Conservation (phyloP, 2,797 vertebrate species). For the Liasis olivaceus region DNA sequence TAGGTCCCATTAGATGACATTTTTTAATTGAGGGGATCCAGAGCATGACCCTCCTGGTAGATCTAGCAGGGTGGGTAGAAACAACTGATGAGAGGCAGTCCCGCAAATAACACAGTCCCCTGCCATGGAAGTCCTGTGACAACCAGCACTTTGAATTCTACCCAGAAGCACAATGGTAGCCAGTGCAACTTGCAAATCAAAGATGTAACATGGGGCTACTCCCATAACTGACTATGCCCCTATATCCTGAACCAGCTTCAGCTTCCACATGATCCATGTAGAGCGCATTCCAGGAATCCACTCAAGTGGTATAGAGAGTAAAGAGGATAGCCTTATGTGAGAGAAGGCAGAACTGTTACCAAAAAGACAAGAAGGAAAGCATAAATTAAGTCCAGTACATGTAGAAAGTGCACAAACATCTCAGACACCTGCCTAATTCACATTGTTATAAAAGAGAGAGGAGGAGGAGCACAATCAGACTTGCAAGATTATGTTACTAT, state of each 20-base stretch:
- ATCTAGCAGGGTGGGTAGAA: neutral
- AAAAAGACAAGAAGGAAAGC: too few relatives aligned
- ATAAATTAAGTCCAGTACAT: too few relatives aligned
- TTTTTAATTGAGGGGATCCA: neutral
- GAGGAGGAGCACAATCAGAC: too few relatives aligned
- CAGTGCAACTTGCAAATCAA: neutral
- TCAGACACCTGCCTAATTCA: too few relatives aligned
- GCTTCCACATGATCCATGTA: neutral
- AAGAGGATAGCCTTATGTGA: too few relatives aligned
- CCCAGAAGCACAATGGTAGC: neutral
- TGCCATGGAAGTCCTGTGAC: neutral
- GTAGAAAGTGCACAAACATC: too few relatives aligned
- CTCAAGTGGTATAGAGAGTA: neutral
- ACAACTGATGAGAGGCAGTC: neutral
- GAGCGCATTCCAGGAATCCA: neutral
- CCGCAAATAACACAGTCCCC: neutral
- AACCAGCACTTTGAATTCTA: neutral
- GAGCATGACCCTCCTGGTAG: neutral
- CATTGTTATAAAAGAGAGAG: too few relatives aligned
- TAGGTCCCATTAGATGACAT: too few relatives aligned
- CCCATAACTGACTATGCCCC: neutral
- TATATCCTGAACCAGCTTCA: neutral
- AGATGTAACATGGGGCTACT: neutral
- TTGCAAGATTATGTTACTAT: too few relatives aligned
- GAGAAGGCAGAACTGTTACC: too few relatives aligned